phyloP scores from a whole-genome alignment of 2,888 invertebrate genomes.

The Strigamia maritima region DNA sequence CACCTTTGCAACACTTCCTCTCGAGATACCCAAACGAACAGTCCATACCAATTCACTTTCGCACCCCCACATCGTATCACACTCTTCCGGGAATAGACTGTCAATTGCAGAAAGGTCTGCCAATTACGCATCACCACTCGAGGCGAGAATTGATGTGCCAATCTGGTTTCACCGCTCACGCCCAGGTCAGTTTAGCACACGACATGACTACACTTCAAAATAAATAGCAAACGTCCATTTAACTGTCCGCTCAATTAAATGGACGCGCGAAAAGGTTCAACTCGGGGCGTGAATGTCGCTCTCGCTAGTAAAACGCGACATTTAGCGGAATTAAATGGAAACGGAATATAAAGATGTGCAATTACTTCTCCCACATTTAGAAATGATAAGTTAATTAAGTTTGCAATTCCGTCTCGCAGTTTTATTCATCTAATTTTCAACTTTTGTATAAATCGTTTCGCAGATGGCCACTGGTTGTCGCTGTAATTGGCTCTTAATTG shows the following conservation, averaged over 20 bases:
- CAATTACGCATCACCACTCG: not conserved
- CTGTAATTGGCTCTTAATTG: constrained; percentile 12
- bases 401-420: not conserved
- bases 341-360: not conserved
- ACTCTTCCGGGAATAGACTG: not conserved
- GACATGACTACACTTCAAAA: not conserved
- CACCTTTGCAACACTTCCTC: too few relatives aligned
- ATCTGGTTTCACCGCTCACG: not conserved
- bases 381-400: constrained; percentile 19
- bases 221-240: constrained; percentile 7
- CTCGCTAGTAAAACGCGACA: not conserved
- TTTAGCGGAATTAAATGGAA: not conserved
- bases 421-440: not conserved
- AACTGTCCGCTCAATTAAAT: constrained; percentile 5
- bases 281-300: too few relatives aligned
- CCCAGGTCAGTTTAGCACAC: not conserved
- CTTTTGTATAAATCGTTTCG: constrained; percentile 11
- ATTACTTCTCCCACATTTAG: not conserved
- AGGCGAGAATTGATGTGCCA: constrained; percentile 18
- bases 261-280: not conserved
- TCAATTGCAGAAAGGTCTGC: not conserved
- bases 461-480: not conserved
- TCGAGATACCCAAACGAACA: not conserved
- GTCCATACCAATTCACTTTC: not conserved
- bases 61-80: not conserved